These are phyloP conservation scores for Scelioninae gen. 1 DNA, from an alignment of 2,888 invertebrate genomes.

Conservation along the genomic window DNA sequence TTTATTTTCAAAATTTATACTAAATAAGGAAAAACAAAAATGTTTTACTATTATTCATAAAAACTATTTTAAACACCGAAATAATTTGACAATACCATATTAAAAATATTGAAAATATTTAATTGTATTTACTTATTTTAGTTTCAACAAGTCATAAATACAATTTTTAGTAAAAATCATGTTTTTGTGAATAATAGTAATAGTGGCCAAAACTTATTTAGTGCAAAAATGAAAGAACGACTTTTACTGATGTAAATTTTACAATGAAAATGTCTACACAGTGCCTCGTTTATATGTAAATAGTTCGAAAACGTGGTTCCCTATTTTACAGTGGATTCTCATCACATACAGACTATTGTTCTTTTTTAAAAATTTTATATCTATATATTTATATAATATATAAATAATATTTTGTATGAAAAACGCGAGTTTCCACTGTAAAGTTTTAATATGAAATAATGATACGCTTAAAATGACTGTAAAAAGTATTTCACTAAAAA, in stretches of 20 bases:
- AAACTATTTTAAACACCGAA: too few relatives aligned
- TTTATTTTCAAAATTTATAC: too few relatives aligned
- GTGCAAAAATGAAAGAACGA: background rate
- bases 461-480: constrained; percentile 13
- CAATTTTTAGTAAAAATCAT: too few relatives aligned
- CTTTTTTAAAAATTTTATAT: background rate
- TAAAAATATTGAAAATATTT: too few relatives aligned
- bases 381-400: background rate
- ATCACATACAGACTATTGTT: background rate
- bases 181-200: too few relatives aligned
- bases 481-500: constrained; percentile 12
- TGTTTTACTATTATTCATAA: too few relatives aligned
- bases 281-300: constrained; percentile 41
- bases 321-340: constrained; percentile 28
- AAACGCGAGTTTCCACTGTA: constrained; percentile 19
- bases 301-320: constrained; percentile 16
- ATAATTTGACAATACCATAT: too few relatives aligned
- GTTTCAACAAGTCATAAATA: too few relatives aligned
- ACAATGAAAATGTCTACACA: background rate
- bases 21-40: too few relatives aligned
- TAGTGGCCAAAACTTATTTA: too few relatives aligned
- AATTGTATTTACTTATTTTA: too few relatives aligned
- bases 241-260: background rate
- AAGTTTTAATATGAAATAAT: constrained; percentile 10
- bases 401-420: background rate